These are phyloP conservation scores for Megaceryle alcyon DNA, from an alignment of 2,797 vertebrate genomes.

Conservation along the genomic window DNA sequence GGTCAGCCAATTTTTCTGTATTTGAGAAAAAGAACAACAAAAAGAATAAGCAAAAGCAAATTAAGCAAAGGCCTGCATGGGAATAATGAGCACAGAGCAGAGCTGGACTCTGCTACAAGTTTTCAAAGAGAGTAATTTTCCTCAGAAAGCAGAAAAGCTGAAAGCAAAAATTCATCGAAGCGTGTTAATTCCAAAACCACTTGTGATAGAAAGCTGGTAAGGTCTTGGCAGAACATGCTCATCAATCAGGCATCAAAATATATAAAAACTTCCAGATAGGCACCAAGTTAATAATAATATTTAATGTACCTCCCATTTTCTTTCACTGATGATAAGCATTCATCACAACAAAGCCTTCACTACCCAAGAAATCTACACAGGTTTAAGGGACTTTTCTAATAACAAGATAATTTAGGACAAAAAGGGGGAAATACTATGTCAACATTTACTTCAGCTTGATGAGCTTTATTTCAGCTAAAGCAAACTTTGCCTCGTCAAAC, in stretches of 20 bases:
- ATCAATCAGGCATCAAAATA: neutral
- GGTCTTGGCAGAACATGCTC: neutral
- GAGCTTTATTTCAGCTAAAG: neutral
- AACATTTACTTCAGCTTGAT: neutral
- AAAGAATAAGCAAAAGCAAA: neutral
- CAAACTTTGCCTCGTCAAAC: neutral
- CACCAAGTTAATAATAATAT: neutral
- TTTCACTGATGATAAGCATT: neutral
- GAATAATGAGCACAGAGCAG: neutral
- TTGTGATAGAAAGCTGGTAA: neutral
- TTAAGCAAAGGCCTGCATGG: neutral
- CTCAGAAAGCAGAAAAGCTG: neutral
- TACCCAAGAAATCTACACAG: neutral
- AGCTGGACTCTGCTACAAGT: neutral
- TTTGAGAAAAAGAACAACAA: neutral
- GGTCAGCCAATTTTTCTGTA: slow-evolving; percentile 89
- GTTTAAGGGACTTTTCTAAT: neutral
- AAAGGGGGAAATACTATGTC: neutral
- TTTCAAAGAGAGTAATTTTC: neutral
- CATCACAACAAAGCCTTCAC: neutral
- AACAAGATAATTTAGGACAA: neutral
- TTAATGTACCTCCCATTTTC: neutral
- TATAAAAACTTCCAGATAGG: neutral
- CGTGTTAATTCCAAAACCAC: neutral
- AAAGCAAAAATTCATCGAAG: neutral